Percentiles rank a stretch among this genome's conserved stretches.
These are phyloP conservation scores for Chromoteleia sp. DNA, from an alignment of 2,888 invertebrate species.

Conservation along the genomic window DNA sequence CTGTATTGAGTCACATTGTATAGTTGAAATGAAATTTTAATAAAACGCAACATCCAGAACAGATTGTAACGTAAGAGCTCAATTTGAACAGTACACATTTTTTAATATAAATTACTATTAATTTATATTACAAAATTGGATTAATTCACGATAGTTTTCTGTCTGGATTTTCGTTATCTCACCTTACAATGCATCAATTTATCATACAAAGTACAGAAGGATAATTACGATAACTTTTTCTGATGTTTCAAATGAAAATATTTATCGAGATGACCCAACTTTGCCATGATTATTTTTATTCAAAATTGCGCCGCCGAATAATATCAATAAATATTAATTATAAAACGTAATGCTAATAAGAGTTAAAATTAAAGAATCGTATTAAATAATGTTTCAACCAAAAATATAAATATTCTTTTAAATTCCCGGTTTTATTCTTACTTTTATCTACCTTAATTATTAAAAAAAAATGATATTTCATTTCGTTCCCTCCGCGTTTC, in stretches of 20 bases:
- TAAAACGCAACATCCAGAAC: neutral
- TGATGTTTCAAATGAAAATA: slow-evolving; percentile 6
- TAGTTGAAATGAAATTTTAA: neutral
- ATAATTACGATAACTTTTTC: slow-evolving; percentile 44
- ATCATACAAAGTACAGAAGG: slow-evolving; percentile 30
- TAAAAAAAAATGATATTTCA: neutral
- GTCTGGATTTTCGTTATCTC: slow-evolving; percentile 18
- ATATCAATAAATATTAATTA: too few species aligned
- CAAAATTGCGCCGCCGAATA: too few species aligned
- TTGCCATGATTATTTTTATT: neutral
- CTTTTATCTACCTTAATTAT: too few species aligned
- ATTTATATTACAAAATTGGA: slow-evolving; percentile 26
- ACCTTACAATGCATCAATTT: slow-evolving; percentile 36
- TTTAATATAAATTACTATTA: slow-evolving; percentile 3
- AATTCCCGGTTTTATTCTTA: too few species aligned
- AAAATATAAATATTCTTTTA: too few species aligned
- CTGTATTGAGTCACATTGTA: neutral
- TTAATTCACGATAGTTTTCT: slow-evolving; percentile 8
- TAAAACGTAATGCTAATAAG: too few species aligned
- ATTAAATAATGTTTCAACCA: too few species aligned
- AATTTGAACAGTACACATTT: neutral
- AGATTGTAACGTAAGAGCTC: neutral
- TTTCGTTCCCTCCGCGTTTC: neutral
- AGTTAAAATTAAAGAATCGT: too few species aligned
- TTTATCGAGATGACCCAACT: neutral